phyloP scores from a whole-genome alignment of 2,888 invertebrate genomes.

The Melieria picta region DNA sequence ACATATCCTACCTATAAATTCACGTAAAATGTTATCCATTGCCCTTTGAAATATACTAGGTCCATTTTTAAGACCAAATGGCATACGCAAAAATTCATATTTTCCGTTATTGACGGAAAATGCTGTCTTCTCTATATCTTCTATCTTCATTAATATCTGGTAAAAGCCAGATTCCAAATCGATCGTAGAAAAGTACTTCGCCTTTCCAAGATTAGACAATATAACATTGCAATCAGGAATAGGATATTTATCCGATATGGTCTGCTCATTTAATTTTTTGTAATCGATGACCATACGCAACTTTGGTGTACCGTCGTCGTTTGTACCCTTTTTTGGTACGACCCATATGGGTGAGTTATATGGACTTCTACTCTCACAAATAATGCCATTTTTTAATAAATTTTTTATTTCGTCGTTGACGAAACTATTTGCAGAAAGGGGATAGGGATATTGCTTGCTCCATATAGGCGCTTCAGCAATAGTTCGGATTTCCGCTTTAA shows the following conservation, averaged over 20 bases:
- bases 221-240: conserved; percentile 35
- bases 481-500: background rate
- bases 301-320: conserved; percentile 26
- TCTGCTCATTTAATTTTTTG: conserved; percentile 35
- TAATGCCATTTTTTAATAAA: too few species aligned
- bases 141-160: conserved; percentile 35
- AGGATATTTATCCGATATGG: conserved; percentile 34
- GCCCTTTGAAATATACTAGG: conserved; percentile 39
- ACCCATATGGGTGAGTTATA: background rate
- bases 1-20: conserved; percentile 40
- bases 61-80: conserved; percentile 38
- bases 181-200: conserved; percentile 36
- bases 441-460: background rate
- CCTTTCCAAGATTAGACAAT: conserved; percentile 31
- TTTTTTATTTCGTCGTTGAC: background rate
- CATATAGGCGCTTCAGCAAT: too few species aligned
- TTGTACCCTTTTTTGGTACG: conserved; percentile 9
- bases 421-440: background rate
- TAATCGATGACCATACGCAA: conserved; percentile 37
- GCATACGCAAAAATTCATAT: conserved; percentile 36
- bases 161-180: conserved; percentile 41
- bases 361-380: too few species aligned
- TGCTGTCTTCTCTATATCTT: conserved; percentile 41
- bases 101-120: conserved; percentile 37
- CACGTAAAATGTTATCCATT: conserved; percentile 36